A percentile compares a stretch with the other conserved stretches of the same genome.
Evolutionary conservation across 37 sponge, comb jelly and placozoan species (phyloP).

Genomic region (Chondrilla cf. caribensis): DNA sequence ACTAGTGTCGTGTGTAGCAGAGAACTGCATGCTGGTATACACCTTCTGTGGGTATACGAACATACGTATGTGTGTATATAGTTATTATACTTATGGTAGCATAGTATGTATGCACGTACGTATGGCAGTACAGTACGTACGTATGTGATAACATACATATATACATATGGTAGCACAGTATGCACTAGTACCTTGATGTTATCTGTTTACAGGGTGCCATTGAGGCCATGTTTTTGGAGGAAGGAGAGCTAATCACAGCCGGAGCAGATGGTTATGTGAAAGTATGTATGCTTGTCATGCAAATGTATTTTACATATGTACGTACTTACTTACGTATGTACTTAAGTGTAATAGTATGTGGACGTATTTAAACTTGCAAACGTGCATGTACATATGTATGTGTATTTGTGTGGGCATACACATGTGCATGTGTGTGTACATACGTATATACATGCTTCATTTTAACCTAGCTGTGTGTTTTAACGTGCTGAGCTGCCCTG

Average conservation of each 20-base stretch:
- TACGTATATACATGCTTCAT: not conserved
- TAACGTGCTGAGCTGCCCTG: not conserved
- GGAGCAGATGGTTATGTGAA: constrained; percentile 90
- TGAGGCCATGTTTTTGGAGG: constrained; percentile 90
- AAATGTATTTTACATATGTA: not conserved
- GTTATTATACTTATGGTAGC: not conserved
- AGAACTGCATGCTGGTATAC: not conserved
- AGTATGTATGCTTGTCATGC: constrained; percentile 31
- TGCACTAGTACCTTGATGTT: not conserved
- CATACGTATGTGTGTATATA: not conserved
- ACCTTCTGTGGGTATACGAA: not conserved
- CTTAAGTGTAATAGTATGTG: too few relatives aligned
- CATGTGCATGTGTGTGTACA: not conserved
- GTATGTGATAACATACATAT: not conserved
- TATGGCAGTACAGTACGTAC: not conserved
- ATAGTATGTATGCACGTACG: too few relatives aligned
- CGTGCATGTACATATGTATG: not conserved
- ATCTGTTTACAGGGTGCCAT: constrained; percentile 80
- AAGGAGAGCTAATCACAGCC: constrained; percentile 97
- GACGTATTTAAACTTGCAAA: not conserved
- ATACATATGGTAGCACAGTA: not conserved
- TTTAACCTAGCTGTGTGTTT: not conserved
- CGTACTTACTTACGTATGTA: not conserved
- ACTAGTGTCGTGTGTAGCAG: too few relatives aligned
- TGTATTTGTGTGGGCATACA: too few relatives aligned